A percentile compares a stretch with the other conserved stretches of the same genome.
Evolutionary conservation across 2,888 invertebrate genomes (phyloP).

Genomic region (Stenchaetothrips biformis): DNA sequence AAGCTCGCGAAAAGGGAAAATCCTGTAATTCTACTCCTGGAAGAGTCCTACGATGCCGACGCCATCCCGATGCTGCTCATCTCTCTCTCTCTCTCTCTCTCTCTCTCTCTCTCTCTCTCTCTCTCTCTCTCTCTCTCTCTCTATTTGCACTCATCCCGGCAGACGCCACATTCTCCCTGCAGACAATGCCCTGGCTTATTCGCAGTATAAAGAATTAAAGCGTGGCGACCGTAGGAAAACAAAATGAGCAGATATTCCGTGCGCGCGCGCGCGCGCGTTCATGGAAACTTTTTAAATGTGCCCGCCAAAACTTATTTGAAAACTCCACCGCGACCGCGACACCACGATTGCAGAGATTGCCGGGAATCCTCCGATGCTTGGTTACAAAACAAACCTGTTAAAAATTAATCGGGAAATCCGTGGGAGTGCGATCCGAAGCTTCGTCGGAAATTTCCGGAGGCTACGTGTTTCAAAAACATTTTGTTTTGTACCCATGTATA

Average conservation of each 20-base stretch:
- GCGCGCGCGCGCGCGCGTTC: neutral
- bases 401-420: too few species aligned
- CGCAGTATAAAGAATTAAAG: neutral
- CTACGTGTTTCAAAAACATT: too few species aligned
- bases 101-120: neutral
- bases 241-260: neutral
- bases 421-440: too few species aligned
- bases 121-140: neutral
- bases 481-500: too few species aligned
- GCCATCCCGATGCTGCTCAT: too few species aligned
- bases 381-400: slow-evolving; percentile 2
- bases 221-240: neutral
- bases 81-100: neutral
- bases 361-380: slow-evolving; percentile 1
- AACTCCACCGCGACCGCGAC: neutral
- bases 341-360: neutral
- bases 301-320: slow-evolving; percentile 5
- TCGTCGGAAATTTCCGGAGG: too few species aligned
- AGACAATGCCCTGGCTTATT: neutral
- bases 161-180: neutral
- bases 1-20: too few species aligned
- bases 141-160: neutral
- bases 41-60: too few species aligned
- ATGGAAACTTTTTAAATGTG: slow-evolving; percentile 24
- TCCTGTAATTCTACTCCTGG: too few species aligned